Evolutionary conservation across 2,113 vertebrate species (phyloP).

Genomic region (human (Homo sapiens)): DNA sequence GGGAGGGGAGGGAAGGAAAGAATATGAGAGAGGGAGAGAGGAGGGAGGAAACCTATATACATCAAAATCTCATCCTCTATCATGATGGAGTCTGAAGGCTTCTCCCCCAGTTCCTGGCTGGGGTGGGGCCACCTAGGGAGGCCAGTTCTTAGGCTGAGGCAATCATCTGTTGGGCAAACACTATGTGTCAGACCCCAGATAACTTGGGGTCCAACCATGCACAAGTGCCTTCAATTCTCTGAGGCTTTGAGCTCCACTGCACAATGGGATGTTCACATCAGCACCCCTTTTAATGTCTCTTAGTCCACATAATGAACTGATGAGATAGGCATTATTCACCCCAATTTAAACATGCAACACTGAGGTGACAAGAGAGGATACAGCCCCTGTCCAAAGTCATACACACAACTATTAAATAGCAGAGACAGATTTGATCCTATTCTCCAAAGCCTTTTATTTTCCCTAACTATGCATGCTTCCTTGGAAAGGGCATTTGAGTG

Average conservation of each 20-base stretch:
- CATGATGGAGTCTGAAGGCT: not conserved
- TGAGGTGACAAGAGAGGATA: rapidly evolving
- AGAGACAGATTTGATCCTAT: not conserved
- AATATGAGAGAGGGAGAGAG: too few species aligned
- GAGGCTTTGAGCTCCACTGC: not conserved
- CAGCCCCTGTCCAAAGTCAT: not conserved
- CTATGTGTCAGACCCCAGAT: not conserved
- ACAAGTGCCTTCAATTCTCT: not conserved
- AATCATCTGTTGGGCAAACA: rapidly evolving
- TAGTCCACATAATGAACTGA: rapidly evolving
- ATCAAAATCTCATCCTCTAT: not conserved
- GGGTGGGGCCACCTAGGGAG: not conserved
- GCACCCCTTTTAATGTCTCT: not conserved
- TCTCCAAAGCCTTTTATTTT: not conserved
- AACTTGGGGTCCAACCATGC: rapidly evolving
- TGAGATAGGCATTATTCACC: not conserved
- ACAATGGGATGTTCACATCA: not conserved
- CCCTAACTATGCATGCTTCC: rapidly evolving
- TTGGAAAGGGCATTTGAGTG: not conserved
- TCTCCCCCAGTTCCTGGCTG: not conserved
- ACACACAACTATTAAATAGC: too few species aligned
- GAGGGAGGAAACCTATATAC: not conserved
- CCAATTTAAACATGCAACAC: not conserved
- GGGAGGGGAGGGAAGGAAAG: too few species aligned
- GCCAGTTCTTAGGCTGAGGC: too few species aligned